Conservation (phyloP, 2,113 vertebrate genomes). For the Pangasianodon hypophthalmus region DNA sequence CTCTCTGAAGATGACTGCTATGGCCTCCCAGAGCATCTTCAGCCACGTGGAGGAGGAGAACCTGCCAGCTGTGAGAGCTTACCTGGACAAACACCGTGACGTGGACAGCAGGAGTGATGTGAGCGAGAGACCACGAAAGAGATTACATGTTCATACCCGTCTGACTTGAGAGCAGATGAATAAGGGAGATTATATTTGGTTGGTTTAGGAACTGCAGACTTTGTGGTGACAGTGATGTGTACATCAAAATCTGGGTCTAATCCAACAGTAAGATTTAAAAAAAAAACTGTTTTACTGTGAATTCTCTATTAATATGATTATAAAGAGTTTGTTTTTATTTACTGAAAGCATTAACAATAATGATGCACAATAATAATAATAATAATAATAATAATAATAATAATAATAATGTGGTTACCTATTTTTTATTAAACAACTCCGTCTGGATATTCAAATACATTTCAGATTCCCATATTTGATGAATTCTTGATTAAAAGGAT, state of each 20-base stretch:
- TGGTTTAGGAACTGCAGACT: not conserved
- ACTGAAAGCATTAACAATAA: not conserved
- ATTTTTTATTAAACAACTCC: not conserved
- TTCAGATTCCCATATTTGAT: not conserved
- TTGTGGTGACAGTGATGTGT: not conserved
- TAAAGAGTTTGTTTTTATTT: not conserved
- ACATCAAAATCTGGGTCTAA: not conserved
- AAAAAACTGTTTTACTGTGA: no score
- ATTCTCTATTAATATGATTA: no score
- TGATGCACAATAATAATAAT: not conserved
- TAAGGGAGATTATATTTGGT: not conserved
- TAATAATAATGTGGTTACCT: not conserved
- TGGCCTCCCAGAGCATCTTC: constrained; percentile 88
- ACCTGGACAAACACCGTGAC: constrained; percentile 93
- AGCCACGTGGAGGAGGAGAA: constrained; percentile 94
- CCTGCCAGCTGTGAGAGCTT: constrained; percentile 85
- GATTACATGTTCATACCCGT: not conserved
- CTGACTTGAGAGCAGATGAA: not conserved
- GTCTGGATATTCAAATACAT: not conserved
- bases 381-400: not conserved
- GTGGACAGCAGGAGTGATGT: constrained; percentile 97
- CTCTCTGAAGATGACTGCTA: constrained; percentile 82
- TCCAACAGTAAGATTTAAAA: not conserved
- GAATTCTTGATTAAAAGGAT: no score
- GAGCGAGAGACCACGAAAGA: constrained; percentile 54